Percentiles rank a stretch among this genome's conserved stretches.
phyloP scores from a whole-genome alignment of 2,888 invertebrate genomes.

The Crocallis elinguaria region DNA sequence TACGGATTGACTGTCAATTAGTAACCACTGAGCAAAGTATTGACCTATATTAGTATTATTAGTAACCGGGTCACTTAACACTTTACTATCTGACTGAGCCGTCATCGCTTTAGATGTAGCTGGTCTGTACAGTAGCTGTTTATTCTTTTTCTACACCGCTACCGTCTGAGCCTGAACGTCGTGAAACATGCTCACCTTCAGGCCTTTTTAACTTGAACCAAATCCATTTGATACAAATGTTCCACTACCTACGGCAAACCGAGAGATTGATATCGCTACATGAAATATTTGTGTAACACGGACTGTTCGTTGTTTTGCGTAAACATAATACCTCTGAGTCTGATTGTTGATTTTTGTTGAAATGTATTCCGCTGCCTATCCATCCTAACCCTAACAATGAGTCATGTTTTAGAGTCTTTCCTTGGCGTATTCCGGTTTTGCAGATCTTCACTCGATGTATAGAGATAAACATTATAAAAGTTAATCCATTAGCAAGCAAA shows the following conservation, averaged over 20 bases:
- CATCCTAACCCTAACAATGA: constrained; percentile 50
- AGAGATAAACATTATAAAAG: constrained; percentile 7
- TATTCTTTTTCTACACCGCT: constrained; percentile 2
- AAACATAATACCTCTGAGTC: constrained; percentile 41
- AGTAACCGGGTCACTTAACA: too few species aligned
- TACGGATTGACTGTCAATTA: too few species aligned
- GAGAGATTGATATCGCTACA: constrained; percentile 29
- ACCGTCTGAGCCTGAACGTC: neutral
- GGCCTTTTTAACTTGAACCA: constrained; percentile 10
- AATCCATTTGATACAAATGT: constrained; percentile 16
- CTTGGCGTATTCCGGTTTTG: constrained; percentile 19
- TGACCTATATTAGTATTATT: too few species aligned
- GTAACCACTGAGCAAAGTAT: too few species aligned
- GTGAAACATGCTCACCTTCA: constrained; percentile 26
- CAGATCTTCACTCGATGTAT: constrained; percentile 1
- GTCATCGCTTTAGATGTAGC: too few species aligned
- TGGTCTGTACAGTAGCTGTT: too few species aligned
- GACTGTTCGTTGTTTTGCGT: constrained; percentile 41
- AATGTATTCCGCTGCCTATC: constrained; percentile 51
- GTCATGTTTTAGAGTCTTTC: constrained; percentile 39
- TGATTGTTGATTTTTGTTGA: constrained; percentile 56
- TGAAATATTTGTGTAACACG: constrained; percentile 40
- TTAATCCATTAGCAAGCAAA: constrained; percentile 15
- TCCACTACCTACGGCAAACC: constrained; percentile 24
- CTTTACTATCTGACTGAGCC: too few species aligned